Base-by-base conservation (phyloP, 2,113 vertebrate species). In the Ciconia stormi region DNA sequence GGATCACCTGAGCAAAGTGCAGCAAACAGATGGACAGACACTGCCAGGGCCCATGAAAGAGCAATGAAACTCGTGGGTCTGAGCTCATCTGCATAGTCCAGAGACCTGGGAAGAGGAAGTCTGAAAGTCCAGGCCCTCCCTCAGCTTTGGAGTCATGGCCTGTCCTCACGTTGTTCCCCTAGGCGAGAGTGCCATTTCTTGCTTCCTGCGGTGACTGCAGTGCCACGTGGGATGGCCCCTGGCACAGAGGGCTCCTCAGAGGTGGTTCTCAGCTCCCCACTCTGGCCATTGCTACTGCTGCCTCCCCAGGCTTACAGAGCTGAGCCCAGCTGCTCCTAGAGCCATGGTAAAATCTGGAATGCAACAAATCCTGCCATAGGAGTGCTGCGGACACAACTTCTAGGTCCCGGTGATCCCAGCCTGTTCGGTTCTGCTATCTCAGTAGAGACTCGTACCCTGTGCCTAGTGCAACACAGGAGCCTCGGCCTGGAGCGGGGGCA, bases 71-170 rank as follows among this genome's bases (percentile, higher is more conserved):
- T 82, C 44, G 13, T 10, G 50, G 36, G 86, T 81, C 76, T 79
- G 89, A 96, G 65, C 56, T 89, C 69, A 71, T 83, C 96, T 87
- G 49, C 70, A 0, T 76, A 77, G 78, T 69, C 81, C 91, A 87
- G 91, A 94, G 62, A 93, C 71, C 30, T 78, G 71, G 84, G 42
- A 95, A 95, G 62, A 95, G 93, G 81, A 95, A 91, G 58, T 84
- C 87, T 87, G 74, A 65, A 79, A 91, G 58, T 62, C 70, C 74
- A 95, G 94, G 91, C 58, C 18, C 42, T 95, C 49, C 87, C 70
- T 95, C 81, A 50, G 53, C 66, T 94, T 87, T 89, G 91, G 55
- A 90, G 42, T 88, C 50, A 27, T 56, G 62, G 52, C 53, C 65
- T 91, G 62, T 82, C 69, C 83, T 95, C 86, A 79, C 46, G 7